These are phyloP conservation scores for Diaperis boleti DNA, from an alignment of 2,888 invertebrate species.

Conservation along the genomic window DNA sequence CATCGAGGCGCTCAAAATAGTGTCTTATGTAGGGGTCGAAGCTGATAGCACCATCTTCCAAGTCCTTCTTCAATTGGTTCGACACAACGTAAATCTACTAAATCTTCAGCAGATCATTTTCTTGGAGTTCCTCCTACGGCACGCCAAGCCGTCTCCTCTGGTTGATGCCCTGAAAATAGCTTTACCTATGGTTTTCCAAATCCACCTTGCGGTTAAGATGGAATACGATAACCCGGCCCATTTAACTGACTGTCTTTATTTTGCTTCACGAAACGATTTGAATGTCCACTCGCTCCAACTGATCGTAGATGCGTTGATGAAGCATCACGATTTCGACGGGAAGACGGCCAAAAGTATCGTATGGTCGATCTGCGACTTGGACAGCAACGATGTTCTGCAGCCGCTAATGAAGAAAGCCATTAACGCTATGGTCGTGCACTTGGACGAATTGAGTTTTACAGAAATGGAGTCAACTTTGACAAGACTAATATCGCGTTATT, in stretches of 20 bases:
- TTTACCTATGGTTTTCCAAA: conserved; percentile 76
- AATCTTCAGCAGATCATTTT: conserved; percentile 74
- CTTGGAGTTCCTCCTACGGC: conserved; percentile 71
- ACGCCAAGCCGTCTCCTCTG: conserved; percentile 69
- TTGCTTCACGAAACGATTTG: conserved; percentile 67
- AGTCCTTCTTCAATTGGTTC: conserved; percentile 73
- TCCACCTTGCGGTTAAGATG: conserved; percentile 71
- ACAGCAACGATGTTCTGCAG: conserved; percentile 65
- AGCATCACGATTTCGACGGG: conserved; percentile 62
- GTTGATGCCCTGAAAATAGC: conserved; percentile 75
- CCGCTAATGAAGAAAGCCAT: conserved; percentile 69
- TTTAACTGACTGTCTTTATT: conserved; percentile 70
- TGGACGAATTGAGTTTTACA: conserved; percentile 66
- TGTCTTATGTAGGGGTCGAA: conserved; percentile 72
- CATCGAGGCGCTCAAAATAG: conserved; percentile 72
- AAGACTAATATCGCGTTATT: conserved; percentile 66
- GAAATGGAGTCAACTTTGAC: conserved; percentile 69
- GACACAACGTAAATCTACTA: conserved; percentile 73
- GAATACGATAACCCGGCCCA: conserved; percentile 69
- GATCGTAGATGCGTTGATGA: conserved; percentile 68
- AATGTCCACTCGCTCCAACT: conserved; percentile 69
- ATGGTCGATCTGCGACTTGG: conserved; percentile 70
- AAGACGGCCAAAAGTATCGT: conserved; percentile 68
- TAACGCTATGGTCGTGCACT: conserved; percentile 66
- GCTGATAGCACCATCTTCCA: conserved; percentile 72